These are phyloP conservation scores for Mya arenaria DNA, from an alignment of 1,140 invertebrate genomes.

Conservation along the genomic window DNA sequence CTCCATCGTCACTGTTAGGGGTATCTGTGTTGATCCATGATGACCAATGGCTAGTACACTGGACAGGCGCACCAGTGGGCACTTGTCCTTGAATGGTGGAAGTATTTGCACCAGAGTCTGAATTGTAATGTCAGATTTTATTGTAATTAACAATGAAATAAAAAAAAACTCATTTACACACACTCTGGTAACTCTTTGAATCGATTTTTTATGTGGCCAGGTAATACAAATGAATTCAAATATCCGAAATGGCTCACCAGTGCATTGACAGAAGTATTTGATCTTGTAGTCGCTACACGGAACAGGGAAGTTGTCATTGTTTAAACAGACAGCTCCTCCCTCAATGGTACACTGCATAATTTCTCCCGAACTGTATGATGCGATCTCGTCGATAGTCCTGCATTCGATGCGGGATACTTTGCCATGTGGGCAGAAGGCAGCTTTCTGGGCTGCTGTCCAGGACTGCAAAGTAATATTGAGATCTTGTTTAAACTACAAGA, in stretches of 20 bases:
- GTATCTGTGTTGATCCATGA: constrained; percentile 65
- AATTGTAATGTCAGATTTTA: too few relatives aligned
- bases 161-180: too few relatives aligned
- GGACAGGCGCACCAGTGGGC: not conserved
- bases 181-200: constrained; percentile 12
- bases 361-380: constrained; percentile 63
- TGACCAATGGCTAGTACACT: constrained; percentile 53
- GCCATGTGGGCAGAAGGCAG: constrained; percentile 64
- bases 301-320: constrained; percentile 66
- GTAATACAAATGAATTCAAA: too few relatives aligned
- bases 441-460: constrained; percentile 17
- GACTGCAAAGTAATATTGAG: too few relatives aligned
- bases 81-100: too few relatives aligned
- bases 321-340: constrained; percentile 63
- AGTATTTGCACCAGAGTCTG: too few relatives aligned
- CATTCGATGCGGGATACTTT: constrained; percentile 69
- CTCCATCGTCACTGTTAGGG: constrained; percentile 58
- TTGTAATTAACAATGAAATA: too few relatives aligned
- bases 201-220: too few relatives aligned
- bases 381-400: constrained; percentile 56
- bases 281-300: constrained; percentile 80
- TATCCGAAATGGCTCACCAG: too few relatives aligned
- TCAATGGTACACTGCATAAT: constrained; percentile 58
- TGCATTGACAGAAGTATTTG: constrained; percentile 79
- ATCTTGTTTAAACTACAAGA: too few relatives aligned